Evolutionary conservation across 2,888 invertebrate species (phyloP).

Genomic region (Calameuta filiformis): DNA sequence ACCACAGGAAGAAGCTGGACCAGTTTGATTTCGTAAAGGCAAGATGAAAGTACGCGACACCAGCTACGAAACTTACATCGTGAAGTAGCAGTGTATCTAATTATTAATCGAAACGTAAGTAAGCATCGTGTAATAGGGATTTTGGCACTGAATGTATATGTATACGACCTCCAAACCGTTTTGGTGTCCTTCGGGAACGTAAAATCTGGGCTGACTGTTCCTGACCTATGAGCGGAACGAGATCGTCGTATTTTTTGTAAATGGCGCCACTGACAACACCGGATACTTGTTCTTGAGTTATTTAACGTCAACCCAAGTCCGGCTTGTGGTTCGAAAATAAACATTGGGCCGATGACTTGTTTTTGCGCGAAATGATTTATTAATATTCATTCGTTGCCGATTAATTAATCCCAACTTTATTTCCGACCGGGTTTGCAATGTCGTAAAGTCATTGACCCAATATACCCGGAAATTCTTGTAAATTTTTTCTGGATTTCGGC

Average conservation of each 20-base stretch:
- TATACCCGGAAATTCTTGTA: background rate
- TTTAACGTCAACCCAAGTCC: background rate
- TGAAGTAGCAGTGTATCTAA: background rate
- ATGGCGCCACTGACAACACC: background rate
- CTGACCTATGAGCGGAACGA: constrained; percentile 17
- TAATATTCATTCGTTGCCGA: background rate
- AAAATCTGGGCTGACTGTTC: constrained; percentile 2
- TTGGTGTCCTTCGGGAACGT: constrained; percentile 14
- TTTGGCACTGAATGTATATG: background rate
- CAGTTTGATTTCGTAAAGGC: constrained; percentile 23
- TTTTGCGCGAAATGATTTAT: background rate
- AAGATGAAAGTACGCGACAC: constrained; percentile 16
- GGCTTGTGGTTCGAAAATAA: background rate
- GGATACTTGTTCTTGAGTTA: background rate
- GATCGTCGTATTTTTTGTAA: constrained; percentile 4
- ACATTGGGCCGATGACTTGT: background rate
- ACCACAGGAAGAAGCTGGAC: constrained; percentile 11
- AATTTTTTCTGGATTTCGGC: background rate
- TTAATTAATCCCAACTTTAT: background rate
- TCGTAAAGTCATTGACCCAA: background rate
- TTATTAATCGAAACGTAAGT: background rate
- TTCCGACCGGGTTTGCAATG: background rate
- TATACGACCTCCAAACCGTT: constrained; percentile 10
- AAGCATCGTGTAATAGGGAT: constrained; percentile 14
- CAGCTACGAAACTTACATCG: constrained; percentile 5